Evolutionary conservation across 2,113 vertebrate species (phyloP).

Genomic region (Entelurus aequoreus): DNA sequence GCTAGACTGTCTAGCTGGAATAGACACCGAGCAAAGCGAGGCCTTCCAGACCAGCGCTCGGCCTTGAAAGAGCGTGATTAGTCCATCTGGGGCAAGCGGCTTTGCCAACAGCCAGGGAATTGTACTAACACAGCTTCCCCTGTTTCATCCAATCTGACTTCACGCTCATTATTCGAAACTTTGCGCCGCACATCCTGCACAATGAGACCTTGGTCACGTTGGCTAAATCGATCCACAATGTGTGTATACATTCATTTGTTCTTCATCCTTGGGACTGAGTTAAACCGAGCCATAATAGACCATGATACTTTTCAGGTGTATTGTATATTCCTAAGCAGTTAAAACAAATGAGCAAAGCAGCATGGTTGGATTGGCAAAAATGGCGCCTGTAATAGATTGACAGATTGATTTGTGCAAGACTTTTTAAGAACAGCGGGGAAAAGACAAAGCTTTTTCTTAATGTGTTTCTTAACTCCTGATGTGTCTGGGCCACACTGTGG

Average conservation of each 20-base stretch:
- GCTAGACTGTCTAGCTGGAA: constrained; percentile 33
- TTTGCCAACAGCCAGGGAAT: constrained; percentile 56
- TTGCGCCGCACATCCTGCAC: constrained; percentile 24
- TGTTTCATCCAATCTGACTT: constrained; percentile 53
- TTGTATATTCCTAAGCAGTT: constrained; percentile 21
- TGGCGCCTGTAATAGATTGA: constrained; percentile 25
- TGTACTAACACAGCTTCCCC: constrained; percentile 50
- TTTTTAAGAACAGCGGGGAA: constrained; percentile 30
- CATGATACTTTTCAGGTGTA: constrained; percentile 48
- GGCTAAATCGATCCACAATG: constrained; percentile 53
- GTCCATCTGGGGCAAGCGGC: constrained; percentile 53
- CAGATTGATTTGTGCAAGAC: constrained; percentile 22
- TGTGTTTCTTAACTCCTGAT: constrained; percentile 47
- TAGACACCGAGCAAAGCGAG: constrained; percentile 43
- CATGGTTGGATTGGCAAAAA: constrained; percentile 30
- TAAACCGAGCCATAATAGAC: constrained; percentile 29
- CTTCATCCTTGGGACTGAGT: constrained; percentile 40
- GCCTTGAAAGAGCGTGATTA: constrained; percentile 62
- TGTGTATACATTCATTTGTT: constrained; percentile 53
- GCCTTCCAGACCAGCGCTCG: constrained; percentile 49
- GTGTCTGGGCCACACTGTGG: constrained; percentile 38
- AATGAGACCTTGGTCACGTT: constrained; percentile 55
- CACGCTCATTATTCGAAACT: constrained; percentile 54
- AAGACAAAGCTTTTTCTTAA: constrained; percentile 49
- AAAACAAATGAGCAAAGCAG: constrained; percentile 39